Conservation (phyloP, 2,797 vertebrate genomes). For the Cirrhinus mrigala region DNA sequence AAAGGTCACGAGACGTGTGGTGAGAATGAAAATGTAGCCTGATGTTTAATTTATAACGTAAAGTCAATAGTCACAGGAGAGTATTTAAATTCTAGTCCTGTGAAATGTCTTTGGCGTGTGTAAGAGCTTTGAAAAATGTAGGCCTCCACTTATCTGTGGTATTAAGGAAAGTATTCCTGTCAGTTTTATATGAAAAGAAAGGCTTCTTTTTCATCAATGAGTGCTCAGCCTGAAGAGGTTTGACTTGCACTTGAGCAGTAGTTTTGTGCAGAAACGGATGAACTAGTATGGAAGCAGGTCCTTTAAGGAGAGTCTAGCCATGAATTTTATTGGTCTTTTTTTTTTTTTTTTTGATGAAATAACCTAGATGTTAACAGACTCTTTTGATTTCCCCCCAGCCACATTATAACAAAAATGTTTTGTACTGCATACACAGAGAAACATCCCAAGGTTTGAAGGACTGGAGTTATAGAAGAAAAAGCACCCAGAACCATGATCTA, state of each 20-base stretch:
- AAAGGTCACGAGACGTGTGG: constrained; percentile 40
- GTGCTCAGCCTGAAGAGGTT: neutral
- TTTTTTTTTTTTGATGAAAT: neutral
- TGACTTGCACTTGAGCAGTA: neutral
- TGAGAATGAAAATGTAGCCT: constrained; percentile 6
- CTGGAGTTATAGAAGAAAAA: neutral
- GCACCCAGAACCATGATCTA: neutral
- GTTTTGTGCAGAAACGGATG: neutral
- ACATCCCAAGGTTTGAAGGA: neutral
- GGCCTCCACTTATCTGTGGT: neutral
- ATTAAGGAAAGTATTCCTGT: neutral
- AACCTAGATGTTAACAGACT: neutral
- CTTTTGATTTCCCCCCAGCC: neutral
- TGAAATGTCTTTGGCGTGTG: neutral
- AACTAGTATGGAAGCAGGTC: neutral
- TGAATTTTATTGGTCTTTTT: neutral
- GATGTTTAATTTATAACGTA: constrained; percentile 3
- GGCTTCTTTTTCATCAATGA: neutral
- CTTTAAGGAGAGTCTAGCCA: neutral
- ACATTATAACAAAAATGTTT: neutral
- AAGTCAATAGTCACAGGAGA: neutral
- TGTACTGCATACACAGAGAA: neutral
- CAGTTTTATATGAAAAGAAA: constrained; percentile 8
- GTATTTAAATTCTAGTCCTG: neutral
- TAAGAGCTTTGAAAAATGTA: constrained; percentile 16